Conservation (phyloP, 2,113 vertebrate species). For the Alaudala cheleensis region DNA sequence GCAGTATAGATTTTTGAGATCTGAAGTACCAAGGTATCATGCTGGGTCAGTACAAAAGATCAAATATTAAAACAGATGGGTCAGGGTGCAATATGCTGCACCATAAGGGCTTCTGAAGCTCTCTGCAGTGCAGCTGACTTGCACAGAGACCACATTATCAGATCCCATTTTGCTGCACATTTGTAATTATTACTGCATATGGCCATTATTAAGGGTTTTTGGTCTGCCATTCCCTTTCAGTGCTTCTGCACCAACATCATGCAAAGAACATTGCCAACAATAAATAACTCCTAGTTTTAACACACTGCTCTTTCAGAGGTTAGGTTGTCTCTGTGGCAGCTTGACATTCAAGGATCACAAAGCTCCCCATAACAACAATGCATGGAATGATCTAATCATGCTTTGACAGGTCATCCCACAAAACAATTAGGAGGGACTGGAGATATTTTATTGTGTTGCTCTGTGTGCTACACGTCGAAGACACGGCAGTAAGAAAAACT, state of each 20-base stretch:
- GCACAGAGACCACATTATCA: neutral
- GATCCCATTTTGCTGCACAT: neutral
- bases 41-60: neutral
- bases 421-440: constrained; percentile 21
- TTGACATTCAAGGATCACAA: constrained; percentile 59
- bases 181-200: neutral
- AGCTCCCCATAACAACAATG: neutral
- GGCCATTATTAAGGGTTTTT: neutral
- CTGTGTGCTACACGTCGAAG: neutral
- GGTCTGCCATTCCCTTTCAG: neutral
- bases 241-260: neutral
- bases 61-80: neutral
- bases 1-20: neutral
- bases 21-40: neutral
- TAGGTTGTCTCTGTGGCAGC: neutral
- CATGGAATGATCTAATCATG: constrained; percentile 13
- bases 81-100: neutral
- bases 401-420: constrained; percentile 25
- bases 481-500: neutral
- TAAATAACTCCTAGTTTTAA: neutral
- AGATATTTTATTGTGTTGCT: neutral
- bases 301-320: neutral
- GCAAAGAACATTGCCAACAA: neutral
- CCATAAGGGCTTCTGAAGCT: neutral
- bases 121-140: neutral